Conservation (phyloP, 1,140 invertebrate genomes). For the Zaprionus nigranus region DNA sequence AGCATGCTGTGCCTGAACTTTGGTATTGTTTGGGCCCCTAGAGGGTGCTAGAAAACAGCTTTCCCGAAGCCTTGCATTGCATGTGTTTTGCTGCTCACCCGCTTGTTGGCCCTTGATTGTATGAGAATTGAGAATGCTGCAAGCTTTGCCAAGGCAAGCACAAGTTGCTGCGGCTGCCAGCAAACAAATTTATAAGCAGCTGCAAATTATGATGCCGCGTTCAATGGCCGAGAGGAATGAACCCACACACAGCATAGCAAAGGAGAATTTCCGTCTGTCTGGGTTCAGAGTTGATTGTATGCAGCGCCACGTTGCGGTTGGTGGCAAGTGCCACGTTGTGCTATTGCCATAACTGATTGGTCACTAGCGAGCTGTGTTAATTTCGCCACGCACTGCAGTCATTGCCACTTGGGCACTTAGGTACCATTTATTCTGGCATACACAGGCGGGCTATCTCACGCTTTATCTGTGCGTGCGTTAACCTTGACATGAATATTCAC, state of each 20-base stretch:
- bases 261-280: slow-evolving; percentile 48
- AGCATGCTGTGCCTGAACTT: slow-evolving; percentile 34
- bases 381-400: slow-evolving; percentile 63
- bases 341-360: slow-evolving; percentile 70
- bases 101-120: slow-evolving; percentile 24
- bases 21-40: slow-evolving; percentile 38
- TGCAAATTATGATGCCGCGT: slow-evolving; percentile 65
- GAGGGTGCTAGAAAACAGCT: slow-evolving; percentile 15
- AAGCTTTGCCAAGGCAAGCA: background rate
- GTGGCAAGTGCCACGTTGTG: slow-evolving; percentile 18
- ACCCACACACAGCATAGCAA: slow-evolving; percentile 31
- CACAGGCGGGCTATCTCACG: slow-evolving; percentile 32
- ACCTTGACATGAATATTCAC: slow-evolving; percentile 76
- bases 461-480: slow-evolving; percentile 57
- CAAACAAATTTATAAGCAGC: slow-evolving; percentile 45
- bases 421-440: slow-evolving; percentile 62
- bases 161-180: background rate
- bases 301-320: slow-evolving; percentile 55
- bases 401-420: slow-evolving; percentile 49
- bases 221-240: slow-evolving; percentile 70
- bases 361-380: slow-evolving; percentile 63
- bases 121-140: background rate
- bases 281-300: slow-evolving; percentile 80
- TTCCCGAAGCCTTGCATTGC: slow-evolving; percentile 17
- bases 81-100: slow-evolving; percentile 19